phyloP scores from a whole-genome alignment of 2,888 invertebrate genomes.

The Mellilla xanthometata region DNA sequence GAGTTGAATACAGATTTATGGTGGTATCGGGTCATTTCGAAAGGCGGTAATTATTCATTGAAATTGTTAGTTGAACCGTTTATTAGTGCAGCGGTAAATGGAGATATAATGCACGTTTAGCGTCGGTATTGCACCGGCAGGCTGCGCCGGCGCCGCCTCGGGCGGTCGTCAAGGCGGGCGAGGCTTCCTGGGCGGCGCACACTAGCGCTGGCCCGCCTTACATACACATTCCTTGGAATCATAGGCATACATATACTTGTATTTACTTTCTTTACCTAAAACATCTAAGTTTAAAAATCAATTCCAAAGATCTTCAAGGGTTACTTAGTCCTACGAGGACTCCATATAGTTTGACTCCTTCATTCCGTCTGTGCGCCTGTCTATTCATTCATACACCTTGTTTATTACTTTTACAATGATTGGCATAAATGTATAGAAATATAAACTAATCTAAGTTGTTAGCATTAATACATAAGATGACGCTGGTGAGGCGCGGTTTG shows the following conservation, averaged over 20 bases:
- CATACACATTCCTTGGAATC: conserved; percentile 29
- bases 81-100: conserved; percentile 62
- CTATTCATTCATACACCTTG: too few species aligned
- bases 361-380: too few species aligned
- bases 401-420: too few species aligned
- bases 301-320: too few species aligned
- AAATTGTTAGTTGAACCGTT: conserved; percentile 60
- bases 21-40: conserved; percentile 47
- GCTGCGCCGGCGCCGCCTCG: conserved; percentile 31
- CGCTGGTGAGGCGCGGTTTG: too few species aligned
- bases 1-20: conserved; percentile 48
- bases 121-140: conserved; percentile 41
- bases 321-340: too few species aligned
- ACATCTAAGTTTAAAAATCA: too few species aligned
- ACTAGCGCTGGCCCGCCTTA: conserved; percentile 27
- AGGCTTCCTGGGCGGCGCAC: conserved; percentile 9
- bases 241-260: conserved; percentile 4
- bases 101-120: conserved; percentile 50
- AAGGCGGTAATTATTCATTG: conserved; percentile 60
- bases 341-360: too few species aligned
- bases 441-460: too few species aligned
- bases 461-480: too few species aligned
- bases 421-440: too few species aligned
- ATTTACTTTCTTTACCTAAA: too few species aligned
- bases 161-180: conserved; percentile 24